Percentiles rank a stretch among this genome's conserved stretches.
These are phyloP conservation scores for Oncorhynchus mykiss DNA, from an alignment of 2,113 vertebrate genomes.

Conservation along the genomic window DNA sequence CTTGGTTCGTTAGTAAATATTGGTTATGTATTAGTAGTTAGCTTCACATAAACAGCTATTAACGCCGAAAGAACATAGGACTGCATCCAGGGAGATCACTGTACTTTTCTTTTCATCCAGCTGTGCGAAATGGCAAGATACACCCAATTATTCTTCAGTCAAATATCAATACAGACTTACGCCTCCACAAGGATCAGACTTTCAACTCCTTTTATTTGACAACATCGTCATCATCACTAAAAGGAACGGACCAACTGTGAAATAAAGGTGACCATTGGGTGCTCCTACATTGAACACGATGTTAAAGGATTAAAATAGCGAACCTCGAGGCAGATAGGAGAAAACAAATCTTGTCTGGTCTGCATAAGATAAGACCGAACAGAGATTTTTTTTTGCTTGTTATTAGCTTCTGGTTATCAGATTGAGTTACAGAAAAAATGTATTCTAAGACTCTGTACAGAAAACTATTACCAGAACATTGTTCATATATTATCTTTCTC, in stretches of 20 bases:
- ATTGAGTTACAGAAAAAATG: not conserved
- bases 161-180: not conserved
- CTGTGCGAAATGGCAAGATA: not conserved
- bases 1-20: not conserved
- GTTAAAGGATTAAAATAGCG: not conserved
- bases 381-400: not conserved
- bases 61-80: not conserved
- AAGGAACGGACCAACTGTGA: not conserved
- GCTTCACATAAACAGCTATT: not conserved
- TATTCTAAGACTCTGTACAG: not conserved
- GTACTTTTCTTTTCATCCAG: not conserved
- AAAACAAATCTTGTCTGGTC: too few relatives aligned
- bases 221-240: not conserved
- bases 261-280: not conserved
- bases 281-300: not conserved
- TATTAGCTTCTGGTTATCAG: not conserved
- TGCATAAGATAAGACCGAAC: too few relatives aligned
- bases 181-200: not conserved
- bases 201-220: not conserved
- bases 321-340: not conserved
- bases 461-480: too few relatives aligned
- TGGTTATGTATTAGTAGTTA: not conserved
- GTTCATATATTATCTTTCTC: not conserved
- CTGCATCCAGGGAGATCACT: not conserved
- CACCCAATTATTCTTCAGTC: slow-evolving; percentile 1